Base-by-base conservation (phyloP, 2,113 vertebrate genomes). In the Paratilapia polleni region DNA sequence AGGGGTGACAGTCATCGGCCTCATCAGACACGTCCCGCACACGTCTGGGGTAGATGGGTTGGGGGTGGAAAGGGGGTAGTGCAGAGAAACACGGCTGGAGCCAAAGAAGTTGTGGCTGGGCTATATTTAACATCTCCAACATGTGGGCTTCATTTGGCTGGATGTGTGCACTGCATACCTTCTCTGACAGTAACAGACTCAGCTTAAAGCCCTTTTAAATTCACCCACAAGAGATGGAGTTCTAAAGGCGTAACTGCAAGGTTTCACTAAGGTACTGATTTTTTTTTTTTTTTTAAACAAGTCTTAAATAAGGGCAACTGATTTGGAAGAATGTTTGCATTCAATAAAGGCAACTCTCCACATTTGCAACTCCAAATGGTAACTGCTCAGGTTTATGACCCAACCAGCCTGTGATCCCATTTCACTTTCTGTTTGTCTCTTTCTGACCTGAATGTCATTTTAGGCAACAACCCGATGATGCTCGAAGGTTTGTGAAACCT, bases 111-210 rank as follows among this genome's bases (percentile, higher is more conserved):
- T 76, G 80, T 84, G 64, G 91, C 79, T 20, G 56, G 57, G 89
- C 91, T 96, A 96, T 93, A 94, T 96, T 96, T 96, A 95, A 95
- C 94, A 85, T 94, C 78, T 79, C 77, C 83, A 89, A 92, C 94
- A 95, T 94, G 93, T 95, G 94, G 93, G 92, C 90, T 94, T 92
- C 87, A 92, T 96, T 95, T 93, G 86, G 86, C 60, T 87, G 87
- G 86, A 94, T 86, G 89, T 77, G 83, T 60, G 88, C 36, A 24
- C 84, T 26, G 83, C 92, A 94, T 94, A 91, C 87, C 81, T 93
- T 49, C 84, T 76, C 77, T 85, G 84, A 93, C 90, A 82, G 90
- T 12, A 41, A 86, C 66, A 81, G 58, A 24, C 41, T 63, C 66
- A 14, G 43, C 17, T 41, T 26, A 28, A 49, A 43, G 41, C 9